Base-by-base conservation (phyloP, 2,888 invertebrate genomes). In the Monoplex corrugatus region DNA sequence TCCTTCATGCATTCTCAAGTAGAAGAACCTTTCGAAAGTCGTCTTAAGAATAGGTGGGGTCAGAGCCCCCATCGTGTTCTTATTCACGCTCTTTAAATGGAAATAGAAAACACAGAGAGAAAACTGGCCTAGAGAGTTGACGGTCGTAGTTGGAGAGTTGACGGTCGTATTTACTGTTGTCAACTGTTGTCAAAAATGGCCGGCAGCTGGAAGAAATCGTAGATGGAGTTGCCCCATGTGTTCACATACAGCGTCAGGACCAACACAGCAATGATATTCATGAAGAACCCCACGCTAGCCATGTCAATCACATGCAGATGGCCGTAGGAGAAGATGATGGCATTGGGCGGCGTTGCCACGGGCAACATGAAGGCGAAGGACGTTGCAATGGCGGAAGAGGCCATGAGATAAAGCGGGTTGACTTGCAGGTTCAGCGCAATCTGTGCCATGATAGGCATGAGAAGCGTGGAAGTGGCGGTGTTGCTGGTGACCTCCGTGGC, bases 261-360 rank as follows among this genome's bases (percentile, higher is more conserved):
- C 57, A 91, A 63, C 38, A 93, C 91, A 0, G 92, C 92, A 28
- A 92, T 75, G 32, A 92, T 87, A 86, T 93, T 93, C 89, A 93
- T 92, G 72, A 92, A 87, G 32, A 92, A 50, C n/a, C 93, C 93
- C 35, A 90, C 91, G 19, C 86, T 35, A 0, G 91, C 96, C 96
- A 96, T 96, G 87, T 96, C 96, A 32, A 93, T 91, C 23, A 96
- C 95, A 86, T 93, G 94, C 28, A 96, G 91, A 90, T 95, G 93
- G 10, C 96, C 96, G 35, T 94, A 94, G 19, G 95, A 98, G 38
- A 98, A 98, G 0, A 98, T 98, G 90, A 99, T 98, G 8, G 99
- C 99, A 96, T 99, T 99, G 35, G 99, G 98, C 2, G 99, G 98
- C 0, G 99, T 99, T 85, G 98, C 98, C 19, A 99, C 98, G 0